phyloP scores from a whole-genome alignment of 1,140 invertebrate species.

The Drosophila setifemur region DNA sequence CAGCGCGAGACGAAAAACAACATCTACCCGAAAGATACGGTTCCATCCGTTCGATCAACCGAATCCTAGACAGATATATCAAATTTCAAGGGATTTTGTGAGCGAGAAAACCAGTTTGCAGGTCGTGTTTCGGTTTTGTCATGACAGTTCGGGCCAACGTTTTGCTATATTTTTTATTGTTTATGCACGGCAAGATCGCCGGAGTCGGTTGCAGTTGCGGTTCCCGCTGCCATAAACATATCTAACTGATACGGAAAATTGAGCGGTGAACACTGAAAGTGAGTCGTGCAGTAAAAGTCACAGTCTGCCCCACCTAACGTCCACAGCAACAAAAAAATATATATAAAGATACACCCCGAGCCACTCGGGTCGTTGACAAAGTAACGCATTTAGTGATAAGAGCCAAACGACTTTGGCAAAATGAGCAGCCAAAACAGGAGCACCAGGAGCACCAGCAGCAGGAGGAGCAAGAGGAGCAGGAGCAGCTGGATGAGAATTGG shows the following conservation, averaged over 20 bases:
- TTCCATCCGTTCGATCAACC: neutral
- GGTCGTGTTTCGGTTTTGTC: slow-evolving; percentile 33
- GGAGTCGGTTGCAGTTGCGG: slow-evolving; percentile 5
- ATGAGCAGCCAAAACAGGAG: slow-evolving; percentile 52
- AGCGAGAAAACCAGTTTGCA: slow-evolving; percentile 1
- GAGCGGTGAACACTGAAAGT: slow-evolving; percentile 45
- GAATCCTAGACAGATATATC: slow-evolving; percentile 8
- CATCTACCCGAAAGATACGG: slow-evolving; percentile 8
- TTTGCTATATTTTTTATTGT: slow-evolving; percentile 61
- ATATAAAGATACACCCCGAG: slow-evolving; percentile 16
- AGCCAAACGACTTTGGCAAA: slow-evolving; percentile 59
- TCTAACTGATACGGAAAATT: slow-evolving; percentile 30
- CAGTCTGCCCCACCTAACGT: slow-evolving; percentile 44
- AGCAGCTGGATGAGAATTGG: slow-evolving; percentile 12
- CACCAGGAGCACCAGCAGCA: slow-evolving; percentile 6
- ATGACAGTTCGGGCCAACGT: slow-evolving; percentile 44
- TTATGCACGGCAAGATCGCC: slow-evolving; percentile 41
- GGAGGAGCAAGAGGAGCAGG: neutral
- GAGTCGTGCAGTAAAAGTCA: slow-evolving; percentile 55
- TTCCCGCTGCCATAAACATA: slow-evolving; percentile 25
- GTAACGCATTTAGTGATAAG: slow-evolving; percentile 72
- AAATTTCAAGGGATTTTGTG: slow-evolving; percentile 24
- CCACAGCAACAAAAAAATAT: slow-evolving; percentile 13
- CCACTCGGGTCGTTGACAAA: slow-evolving; percentile 66
- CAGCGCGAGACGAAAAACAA: slow-evolving; percentile 32